Percentiles rank a stretch among this genome's conserved stretches.
These are phyloP conservation scores for Drosophila sucinea DNA, from an alignment of 1,140 invertebrate species.

Conservation along the genomic window DNA sequence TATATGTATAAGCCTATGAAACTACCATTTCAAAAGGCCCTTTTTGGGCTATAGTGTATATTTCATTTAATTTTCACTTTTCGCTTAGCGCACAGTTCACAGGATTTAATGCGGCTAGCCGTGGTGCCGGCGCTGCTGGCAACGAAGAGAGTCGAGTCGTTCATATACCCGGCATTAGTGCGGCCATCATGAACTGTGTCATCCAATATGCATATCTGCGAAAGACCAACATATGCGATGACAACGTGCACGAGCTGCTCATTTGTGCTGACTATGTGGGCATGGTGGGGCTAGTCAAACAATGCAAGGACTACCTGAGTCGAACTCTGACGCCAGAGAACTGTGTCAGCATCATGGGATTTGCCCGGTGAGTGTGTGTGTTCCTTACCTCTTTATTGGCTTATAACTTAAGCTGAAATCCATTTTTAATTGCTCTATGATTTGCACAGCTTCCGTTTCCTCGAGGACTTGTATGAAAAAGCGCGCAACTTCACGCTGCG, in stretches of 20 bases:
- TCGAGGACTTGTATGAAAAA: conserved; percentile 87
- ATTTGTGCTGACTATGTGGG: conserved; percentile 91
- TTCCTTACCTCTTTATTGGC: conserved; percentile 9
- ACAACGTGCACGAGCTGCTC: conserved; percentile 91
- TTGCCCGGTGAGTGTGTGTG: conserved; percentile 85
- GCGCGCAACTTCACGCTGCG: conserved; percentile 89
- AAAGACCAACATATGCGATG: conserved; percentile 87
- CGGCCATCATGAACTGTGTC: conserved; percentile 89
- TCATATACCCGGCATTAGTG: conserved; percentile 89
- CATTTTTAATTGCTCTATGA: conserved; percentile 47
- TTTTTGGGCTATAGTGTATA: conserved; percentile 13
- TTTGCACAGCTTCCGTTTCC: conserved; percentile 81
- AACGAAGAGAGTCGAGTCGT: conserved; percentile 84
- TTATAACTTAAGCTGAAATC: conserved; percentile 21
- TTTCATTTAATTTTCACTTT: background rate
- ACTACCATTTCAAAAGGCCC: no score
- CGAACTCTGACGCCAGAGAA: conserved; percentile 88
- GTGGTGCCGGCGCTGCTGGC: conserved; percentile 83
- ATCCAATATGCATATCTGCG: conserved; percentile 93
- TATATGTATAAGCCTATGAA: no score
- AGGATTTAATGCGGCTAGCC: conserved; percentile 84
- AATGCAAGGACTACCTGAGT: conserved; percentile 90
- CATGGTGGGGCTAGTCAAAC: conserved; percentile 89
- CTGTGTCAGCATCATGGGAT: conserved; percentile 92
- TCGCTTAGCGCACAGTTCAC: conserved; percentile 91